These are phyloP conservation scores for Porphyrio hochstetteri DNA, from an alignment of 2,113 vertebrate genomes.

Conservation along the genomic window DNA sequence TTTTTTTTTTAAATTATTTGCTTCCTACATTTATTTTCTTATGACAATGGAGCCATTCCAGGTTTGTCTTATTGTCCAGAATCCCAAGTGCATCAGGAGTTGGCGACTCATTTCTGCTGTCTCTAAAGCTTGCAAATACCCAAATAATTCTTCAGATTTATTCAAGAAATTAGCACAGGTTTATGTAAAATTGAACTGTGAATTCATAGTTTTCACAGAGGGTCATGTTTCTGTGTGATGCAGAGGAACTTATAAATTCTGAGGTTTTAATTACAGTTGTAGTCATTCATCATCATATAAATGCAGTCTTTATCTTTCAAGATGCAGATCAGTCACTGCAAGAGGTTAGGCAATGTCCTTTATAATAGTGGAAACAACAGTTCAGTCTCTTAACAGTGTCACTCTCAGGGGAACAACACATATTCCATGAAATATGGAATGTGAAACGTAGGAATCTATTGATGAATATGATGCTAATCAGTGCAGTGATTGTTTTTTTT, in stretches of 20 bases:
- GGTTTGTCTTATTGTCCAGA: neutral
- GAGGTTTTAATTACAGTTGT: neutral
- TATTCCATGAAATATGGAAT: neutral
- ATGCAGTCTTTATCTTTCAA: neutral
- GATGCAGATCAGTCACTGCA: neutral
- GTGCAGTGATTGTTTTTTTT: neutral
- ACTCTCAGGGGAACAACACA: rapidly evolving
- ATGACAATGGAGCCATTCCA: neutral
- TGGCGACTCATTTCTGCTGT: neutral
- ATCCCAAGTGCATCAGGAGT: neutral
- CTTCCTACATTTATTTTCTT: neutral
- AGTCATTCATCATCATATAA: neutral
- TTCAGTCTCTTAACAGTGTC: neutral
- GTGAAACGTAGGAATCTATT: neutral
- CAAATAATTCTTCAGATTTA: neutral
- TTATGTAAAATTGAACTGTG: neutral
- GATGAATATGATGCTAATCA: neutral
- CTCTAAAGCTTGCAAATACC: neutral
- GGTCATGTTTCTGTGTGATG: neutral
- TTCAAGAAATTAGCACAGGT: neutral
- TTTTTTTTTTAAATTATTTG: neutral
- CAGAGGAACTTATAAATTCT: neutral
- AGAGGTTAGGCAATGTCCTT: neutral
- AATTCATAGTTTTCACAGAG: neutral
- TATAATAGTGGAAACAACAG: neutral